Percentiles rank a stretch among this genome's conserved stretches.
Conservation (phyloP, 2,888 invertebrate genomes). For the Prosopocoilus inquinatus region DNA sequence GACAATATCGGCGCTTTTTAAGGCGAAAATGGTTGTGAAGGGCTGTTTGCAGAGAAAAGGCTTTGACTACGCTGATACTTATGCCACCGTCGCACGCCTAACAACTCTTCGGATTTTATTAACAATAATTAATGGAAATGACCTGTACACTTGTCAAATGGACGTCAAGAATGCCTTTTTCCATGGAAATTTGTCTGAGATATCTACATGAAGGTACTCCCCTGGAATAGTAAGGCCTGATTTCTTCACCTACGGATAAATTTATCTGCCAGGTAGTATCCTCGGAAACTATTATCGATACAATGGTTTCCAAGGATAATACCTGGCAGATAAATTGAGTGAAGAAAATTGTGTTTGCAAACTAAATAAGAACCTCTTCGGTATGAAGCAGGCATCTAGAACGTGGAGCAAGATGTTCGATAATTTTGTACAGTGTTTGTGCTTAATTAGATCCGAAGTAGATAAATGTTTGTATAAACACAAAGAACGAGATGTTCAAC, state of each 20-base stretch:
- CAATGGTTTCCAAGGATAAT: too few species aligned
- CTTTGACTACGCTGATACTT: not conserved
- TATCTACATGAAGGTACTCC: too few species aligned
- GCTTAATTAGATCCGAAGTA: not conserved
- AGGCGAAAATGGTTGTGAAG: not conserved
- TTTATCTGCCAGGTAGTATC: too few species aligned
- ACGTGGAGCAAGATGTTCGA: not conserved
- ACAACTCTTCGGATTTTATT: not conserved
- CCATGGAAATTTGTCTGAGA: too few species aligned
- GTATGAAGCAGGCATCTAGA: not conserved
- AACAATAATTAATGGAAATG: not conserved
- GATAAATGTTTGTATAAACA: not conserved
- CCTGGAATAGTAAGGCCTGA: too few species aligned
- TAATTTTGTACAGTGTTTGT: not conserved
- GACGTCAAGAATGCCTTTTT: too few species aligned
- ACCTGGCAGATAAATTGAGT: too few species aligned
- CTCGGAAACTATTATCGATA: too few species aligned
- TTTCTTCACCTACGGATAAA: too few species aligned
- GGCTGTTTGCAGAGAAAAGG: constrained; percentile 3
- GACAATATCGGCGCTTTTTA: not conserved
- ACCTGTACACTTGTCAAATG: too few species aligned
- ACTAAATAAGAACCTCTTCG: not conserved
- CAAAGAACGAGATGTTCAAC: too few species aligned
- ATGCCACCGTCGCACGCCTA: not conserved
- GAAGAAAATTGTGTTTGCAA: too few species aligned